phyloP scores from a whole-genome alignment of 2,113 vertebrate species.

The Oophaga pumilio region DNA sequence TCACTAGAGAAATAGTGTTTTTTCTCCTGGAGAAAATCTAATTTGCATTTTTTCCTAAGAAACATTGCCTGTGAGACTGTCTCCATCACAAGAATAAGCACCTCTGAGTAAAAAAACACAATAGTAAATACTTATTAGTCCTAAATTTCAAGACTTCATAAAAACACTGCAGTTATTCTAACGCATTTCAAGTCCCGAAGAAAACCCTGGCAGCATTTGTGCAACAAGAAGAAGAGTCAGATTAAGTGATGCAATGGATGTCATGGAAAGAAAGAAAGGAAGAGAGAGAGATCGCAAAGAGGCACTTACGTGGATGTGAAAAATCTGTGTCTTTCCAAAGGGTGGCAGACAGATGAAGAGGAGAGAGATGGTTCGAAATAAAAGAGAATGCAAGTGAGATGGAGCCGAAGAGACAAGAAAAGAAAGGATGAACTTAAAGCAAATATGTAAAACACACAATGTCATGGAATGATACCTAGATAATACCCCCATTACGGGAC shows the following conservation, averaged over 20 bases:
- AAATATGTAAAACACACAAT: constrained; percentile 59
- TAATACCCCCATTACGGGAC: neutral
- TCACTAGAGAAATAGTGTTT: no score
- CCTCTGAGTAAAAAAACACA: neutral
- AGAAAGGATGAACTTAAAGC: constrained; percentile 51
- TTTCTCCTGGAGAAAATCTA: no score
- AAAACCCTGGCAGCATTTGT: neutral
- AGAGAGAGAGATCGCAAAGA: constrained; percentile 67
- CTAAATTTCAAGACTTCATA: neutral
- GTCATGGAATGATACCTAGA: constrained; percentile 3
- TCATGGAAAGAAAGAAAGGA: constrained; percentile 56
- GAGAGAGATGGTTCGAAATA: constrained; percentile 72
- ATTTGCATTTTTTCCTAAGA: no score
- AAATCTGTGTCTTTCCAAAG: constrained; percentile 83
- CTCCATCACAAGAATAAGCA: no score
- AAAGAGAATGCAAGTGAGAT: constrained; percentile 72
- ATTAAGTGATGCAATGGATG: constrained; percentile 8
- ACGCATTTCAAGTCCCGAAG: neutral
- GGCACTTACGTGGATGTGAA: constrained; percentile 94
- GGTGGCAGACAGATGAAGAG: constrained; percentile 81
- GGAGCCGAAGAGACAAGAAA: constrained; percentile 60
- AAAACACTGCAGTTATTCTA: neutral
- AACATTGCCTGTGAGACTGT: no score
- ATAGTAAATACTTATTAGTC: neutral
- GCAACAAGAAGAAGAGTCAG: constrained; percentile 1